Evolutionary conservation across 2,113 vertebrate genomes (phyloP).

Genomic region (Heloderma charlesbogerti): DNA sequence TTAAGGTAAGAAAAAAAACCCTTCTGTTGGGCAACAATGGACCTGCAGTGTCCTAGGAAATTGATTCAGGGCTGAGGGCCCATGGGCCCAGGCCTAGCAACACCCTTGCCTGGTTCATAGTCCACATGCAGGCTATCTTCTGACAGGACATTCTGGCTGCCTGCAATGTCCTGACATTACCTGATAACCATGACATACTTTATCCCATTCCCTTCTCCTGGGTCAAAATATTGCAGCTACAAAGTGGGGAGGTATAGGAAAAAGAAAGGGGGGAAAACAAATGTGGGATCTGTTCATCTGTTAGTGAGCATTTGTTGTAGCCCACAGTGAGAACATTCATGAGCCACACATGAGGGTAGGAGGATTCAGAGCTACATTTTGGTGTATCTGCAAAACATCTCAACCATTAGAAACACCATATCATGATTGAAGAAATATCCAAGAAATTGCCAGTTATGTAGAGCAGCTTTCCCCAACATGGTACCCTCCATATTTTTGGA

Average conservation of each 20-base stretch:
- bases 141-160: neutral
- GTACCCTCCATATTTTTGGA: too few species aligned
- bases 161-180: neutral
- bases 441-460: constrained; percentile 50
- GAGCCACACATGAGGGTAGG: neutral
- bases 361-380: rapidly evolving
- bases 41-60: too few species aligned
- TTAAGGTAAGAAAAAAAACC: too few species aligned
- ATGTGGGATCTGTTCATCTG: neutral
- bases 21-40: too few species aligned
- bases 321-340: constrained; percentile 19
- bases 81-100: too few species aligned
- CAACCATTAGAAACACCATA: constrained; percentile 22
- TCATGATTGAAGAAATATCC: constrained; percentile 53
- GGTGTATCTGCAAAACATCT: neutral
- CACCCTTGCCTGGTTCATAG: too few species aligned
- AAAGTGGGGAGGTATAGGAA: neutral
- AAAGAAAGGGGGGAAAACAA: constrained; percentile 25
- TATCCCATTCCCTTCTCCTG: neutral
- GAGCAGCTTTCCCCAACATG: constrained; percentile 6
- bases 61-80: too few species aligned
- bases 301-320: neutral
- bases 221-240: neutral
- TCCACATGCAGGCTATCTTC: neutral
- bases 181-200: neutral